phyloP scores from a whole-genome alignment of 2,888 invertebrate species.

The Linyphia triangularis region DNA sequence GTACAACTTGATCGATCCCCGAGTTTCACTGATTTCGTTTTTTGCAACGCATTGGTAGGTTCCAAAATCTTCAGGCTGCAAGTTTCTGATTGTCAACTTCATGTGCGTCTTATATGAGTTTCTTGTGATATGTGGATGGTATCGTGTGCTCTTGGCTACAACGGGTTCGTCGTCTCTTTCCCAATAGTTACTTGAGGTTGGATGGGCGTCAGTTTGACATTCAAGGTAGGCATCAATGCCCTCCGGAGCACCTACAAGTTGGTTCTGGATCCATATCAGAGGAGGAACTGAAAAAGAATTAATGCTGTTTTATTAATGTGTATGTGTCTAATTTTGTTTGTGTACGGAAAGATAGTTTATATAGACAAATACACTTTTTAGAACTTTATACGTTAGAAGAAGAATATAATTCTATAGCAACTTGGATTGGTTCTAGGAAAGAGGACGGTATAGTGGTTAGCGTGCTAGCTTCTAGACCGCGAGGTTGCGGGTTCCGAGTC shows the following conservation, averaged over 20 bases:
- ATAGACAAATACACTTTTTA: too few species aligned
- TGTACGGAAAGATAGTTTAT: too few species aligned
- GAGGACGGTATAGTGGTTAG: too few species aligned
- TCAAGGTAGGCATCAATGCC: slow-evolving; percentile 88
- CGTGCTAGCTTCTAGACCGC: too few species aligned
- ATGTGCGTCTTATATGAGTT: slow-evolving; percentile 89
- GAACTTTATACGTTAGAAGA: too few species aligned
- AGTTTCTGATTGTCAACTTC: slow-evolving; percentile 88
- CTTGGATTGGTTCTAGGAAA: too few species aligned
- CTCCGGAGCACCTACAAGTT: slow-evolving; percentile 88
- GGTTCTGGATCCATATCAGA: slow-evolving; percentile 90
- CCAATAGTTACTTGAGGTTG: slow-evolving; percentile 93
- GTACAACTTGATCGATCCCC: slow-evolving; percentile 77
- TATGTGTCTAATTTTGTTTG: too few species aligned
- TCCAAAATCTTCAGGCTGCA: slow-evolving; percentile 89
- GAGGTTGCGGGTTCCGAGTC: too few species aligned
- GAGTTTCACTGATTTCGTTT: slow-evolving; percentile 78
- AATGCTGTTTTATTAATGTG: too few species aligned
- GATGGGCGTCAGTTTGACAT: slow-evolving; percentile 92
- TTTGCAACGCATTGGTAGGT: slow-evolving; percentile 78
- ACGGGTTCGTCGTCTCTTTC: slow-evolving; percentile 79
- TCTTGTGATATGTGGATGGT: slow-evolving; percentile 79
- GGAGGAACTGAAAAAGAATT: slow-evolving; percentile 85
- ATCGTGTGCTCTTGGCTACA: slow-evolving; percentile 83
- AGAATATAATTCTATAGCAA: too few species aligned